These are phyloP conservation scores for Pherbina coryleti DNA, from an alignment of 2,888 invertebrate genomes.

Conservation along the genomic window DNA sequence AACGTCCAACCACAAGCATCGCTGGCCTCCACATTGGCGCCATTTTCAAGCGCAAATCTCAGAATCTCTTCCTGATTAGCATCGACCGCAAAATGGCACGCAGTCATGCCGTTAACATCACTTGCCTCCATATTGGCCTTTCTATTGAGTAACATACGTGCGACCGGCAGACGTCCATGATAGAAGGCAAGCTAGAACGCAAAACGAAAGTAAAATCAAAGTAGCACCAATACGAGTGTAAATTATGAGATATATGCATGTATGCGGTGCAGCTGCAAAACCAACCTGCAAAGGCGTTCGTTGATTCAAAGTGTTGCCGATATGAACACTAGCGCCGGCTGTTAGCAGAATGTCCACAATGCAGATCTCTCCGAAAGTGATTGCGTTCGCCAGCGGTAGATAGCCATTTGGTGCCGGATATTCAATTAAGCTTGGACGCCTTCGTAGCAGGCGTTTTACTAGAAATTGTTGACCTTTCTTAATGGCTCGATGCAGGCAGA, in stretches of 20 bases:
- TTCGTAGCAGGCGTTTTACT: slow-evolving; percentile 64
- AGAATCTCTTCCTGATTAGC: slow-evolving; percentile 65
- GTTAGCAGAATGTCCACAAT: slow-evolving; percentile 65
- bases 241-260: not conserved
- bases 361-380: slow-evolving; percentile 62
- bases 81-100: slow-evolving; percentile 67
- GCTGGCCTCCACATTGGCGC: slow-evolving; percentile 62
- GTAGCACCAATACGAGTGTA: not conserved
- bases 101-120: slow-evolving; percentile 66
- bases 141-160: slow-evolving; percentile 66
- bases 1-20: slow-evolving; percentile 66
- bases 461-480: slow-evolving; percentile 66
- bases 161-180: slow-evolving; percentile 64
- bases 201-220: not conserved
- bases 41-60: slow-evolving; percentile 65
- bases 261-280: slow-evolving; percentile 9
- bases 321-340: slow-evolving; percentile 62
- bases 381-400: slow-evolving; percentile 67
- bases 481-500: slow-evolving; percentile 64
- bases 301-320: slow-evolving; percentile 62
- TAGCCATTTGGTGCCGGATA: slow-evolving; percentile 66
- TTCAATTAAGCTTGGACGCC: slow-evolving; percentile 62
- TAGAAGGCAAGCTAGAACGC: slow-evolving; percentile 64
- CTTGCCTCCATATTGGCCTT: slow-evolving; percentile 64
- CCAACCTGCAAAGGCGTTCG: slow-evolving; percentile 66